A percentile compares a stretch with the other conserved stretches of the same genome.
These are phyloP conservation scores for Pristionchus mayeri DNA, from an alignment of 2,888 invertebrate genomes.

Conservation along the genomic window DNA sequence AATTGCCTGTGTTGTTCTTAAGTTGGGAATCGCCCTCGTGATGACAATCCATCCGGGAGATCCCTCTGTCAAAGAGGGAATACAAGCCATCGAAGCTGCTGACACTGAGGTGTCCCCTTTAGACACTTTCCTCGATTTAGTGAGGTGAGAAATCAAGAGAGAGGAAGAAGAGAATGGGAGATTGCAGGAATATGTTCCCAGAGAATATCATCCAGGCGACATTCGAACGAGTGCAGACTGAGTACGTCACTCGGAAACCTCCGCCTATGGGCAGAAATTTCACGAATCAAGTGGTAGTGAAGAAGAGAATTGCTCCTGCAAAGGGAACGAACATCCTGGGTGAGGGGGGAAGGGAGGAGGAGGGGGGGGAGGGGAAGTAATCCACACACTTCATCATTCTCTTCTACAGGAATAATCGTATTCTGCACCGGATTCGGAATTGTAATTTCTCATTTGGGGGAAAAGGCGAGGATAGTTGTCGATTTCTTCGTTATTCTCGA, in stretches of 20 bases:
- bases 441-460: conserved; percentile 88
- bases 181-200: conserved; percentile 89
- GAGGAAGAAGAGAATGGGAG: no score
- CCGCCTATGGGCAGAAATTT: not conserved
- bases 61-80: conserved; percentile 76
- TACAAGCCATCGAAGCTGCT: conserved; percentile 59
- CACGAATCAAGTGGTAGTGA: conserved; percentile 47
- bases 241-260: conserved; percentile 52
- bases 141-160: conserved; percentile 81
- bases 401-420: conserved; percentile 85
- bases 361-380: not conserved
- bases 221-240: conserved; percentile 75
- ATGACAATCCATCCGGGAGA: conserved; percentile 82
- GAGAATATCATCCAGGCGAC: conserved; percentile 90
- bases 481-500: conserved; percentile 91
- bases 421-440: conserved; percentile 93
- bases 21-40: conserved; percentile 82
- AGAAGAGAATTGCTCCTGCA: conserved; percentile 58
- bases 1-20: no score
- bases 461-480: conserved; percentile 78
- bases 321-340: not conserved
- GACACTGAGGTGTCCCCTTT: conserved; percentile 78
- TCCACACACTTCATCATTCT: not conserved
- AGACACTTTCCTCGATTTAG: conserved; percentile 90
- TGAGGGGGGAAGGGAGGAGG: not conserved